Percentiles rank a stretch among this genome's conserved stretches.
phyloP scores from a whole-genome alignment of 2,113 vertebrate species.

The Limnothrissa miodon region DNA sequence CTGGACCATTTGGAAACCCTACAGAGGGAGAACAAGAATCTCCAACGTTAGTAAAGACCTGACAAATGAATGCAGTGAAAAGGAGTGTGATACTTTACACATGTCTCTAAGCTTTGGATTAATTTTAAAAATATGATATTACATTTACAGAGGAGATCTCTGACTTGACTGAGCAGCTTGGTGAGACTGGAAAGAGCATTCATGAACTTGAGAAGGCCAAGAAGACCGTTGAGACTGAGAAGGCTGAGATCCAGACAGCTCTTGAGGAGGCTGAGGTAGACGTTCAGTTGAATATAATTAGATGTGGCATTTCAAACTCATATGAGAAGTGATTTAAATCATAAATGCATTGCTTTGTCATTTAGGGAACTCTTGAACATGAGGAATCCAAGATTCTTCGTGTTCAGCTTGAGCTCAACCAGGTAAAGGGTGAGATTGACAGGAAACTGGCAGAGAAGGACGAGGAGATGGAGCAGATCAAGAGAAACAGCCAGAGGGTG shows the following conservation, averaged over 20 bases:
- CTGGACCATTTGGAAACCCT: conserved; percentile 69
- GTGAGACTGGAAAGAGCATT: not conserved
- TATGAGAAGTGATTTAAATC: not conserved
- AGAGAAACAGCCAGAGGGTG: conserved; percentile 11
- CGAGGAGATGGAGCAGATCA: conserved; percentile 8
- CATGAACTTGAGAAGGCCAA: not conserved
- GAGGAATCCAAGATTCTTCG: not conserved
- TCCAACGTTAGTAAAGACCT: not conserved
- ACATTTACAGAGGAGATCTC: not conserved
- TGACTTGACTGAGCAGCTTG: not conserved
- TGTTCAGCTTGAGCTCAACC: not conserved
- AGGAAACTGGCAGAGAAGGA: not conserved
- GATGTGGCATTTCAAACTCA: not conserved
- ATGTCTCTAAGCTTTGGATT: not conserved
- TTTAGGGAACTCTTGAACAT: not conserved
- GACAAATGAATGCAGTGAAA: not conserved
- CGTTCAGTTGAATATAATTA: not conserved
- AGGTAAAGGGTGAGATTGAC: not conserved
- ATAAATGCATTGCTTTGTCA: not conserved
- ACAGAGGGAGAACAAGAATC: not conserved
- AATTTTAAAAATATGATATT: not conserved
- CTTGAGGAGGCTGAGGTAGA: not conserved
- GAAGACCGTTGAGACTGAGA: not conserved
- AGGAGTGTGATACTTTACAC: too few relatives aligned
- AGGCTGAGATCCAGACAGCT: not conserved